phyloP scores from a whole-genome alignment of 2,888 invertebrate genomes.

The Tenthredo livida region DNA sequence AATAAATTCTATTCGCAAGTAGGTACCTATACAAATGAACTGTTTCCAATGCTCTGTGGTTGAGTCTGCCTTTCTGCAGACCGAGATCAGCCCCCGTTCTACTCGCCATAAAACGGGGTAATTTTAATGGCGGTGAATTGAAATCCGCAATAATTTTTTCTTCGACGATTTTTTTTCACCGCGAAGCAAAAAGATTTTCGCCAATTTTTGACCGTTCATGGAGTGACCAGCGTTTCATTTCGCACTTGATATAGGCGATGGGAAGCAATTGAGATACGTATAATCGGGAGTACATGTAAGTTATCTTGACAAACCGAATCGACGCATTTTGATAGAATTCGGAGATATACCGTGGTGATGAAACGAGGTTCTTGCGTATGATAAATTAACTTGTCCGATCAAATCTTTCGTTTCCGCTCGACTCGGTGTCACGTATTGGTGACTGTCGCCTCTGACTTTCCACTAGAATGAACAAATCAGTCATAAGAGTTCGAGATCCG shows the following conservation, averaged over 20 bases:
- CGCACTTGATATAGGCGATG: not conserved
- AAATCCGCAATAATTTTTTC: not conserved
- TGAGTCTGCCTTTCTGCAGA: not conserved
- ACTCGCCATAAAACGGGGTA: not conserved
- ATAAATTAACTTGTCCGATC: conserved; percentile 51
- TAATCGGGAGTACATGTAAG: not conserved
- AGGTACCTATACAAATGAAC: not conserved
- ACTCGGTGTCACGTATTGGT: conserved; percentile 22
- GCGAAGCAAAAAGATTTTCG: not conserved
- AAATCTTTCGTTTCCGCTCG: conserved; percentile 27
- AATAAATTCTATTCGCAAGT: not conserved
- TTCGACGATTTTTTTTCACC: not conserved
- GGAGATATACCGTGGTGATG: not conserved
- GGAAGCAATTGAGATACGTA: not conserved
- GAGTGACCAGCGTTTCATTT: not conserved
- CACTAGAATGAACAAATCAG: conserved; percentile 40
- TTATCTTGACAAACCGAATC: not conserved
- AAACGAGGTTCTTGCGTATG: not conserved
- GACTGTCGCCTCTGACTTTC: conserved; percentile 42
- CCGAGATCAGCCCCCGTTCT: not conserved
- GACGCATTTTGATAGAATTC: not conserved
- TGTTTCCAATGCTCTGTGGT: not conserved
- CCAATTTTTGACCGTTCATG: not conserved
- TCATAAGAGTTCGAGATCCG: conserved; percentile 46
- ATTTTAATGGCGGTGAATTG: not conserved